Evolutionary conservation across 2,113 vertebrate species (phyloP).

Genomic region (Eleginops maclovinus): DNA sequence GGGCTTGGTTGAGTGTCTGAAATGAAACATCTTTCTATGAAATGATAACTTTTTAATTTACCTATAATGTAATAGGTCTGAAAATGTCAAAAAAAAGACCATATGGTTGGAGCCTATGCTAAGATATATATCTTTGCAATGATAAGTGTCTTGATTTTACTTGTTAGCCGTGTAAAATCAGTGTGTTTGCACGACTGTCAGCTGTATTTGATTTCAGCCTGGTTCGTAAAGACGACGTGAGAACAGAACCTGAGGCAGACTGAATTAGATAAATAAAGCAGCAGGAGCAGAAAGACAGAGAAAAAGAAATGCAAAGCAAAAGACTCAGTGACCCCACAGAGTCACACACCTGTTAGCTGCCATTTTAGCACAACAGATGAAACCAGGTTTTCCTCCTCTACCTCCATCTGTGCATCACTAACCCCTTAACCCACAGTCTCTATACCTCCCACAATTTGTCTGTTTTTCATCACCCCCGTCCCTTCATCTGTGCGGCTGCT

Average conservation of each 20-base stretch:
- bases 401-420: constrained; percentile 69
- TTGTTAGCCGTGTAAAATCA: constrained; percentile 14
- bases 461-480: constrained; percentile 64
- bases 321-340: constrained; percentile 2
- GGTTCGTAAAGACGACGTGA: constrained; percentile 22
- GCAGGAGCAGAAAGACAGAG: not conserved
- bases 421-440: constrained; percentile 59
- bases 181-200: constrained; percentile 32
- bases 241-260: constrained; percentile 6
- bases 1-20: no score
- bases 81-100: not conserved
- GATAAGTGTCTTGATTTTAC: not conserved
- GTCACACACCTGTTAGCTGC: constrained; percentile 67
- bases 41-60: not conserved
- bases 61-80: not conserved
- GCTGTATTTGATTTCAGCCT: constrained; percentile 50
- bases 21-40: not conserved
- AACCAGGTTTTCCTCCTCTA: constrained; percentile 29
- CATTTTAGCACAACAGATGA: constrained; percentile 27
- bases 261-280: constrained; percentile 39
- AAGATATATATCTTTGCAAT: not conserved
- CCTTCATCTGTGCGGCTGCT: constrained; percentile 64
- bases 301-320: constrained; percentile 8
- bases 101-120: not conserved
- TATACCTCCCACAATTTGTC: constrained; percentile 77